Percentiles rank a stretch among this genome's conserved stretches.
These are phyloP conservation scores for Drosophila rubida DNA, from an alignment of 2,888 invertebrate species.

Conservation along the genomic window DNA sequence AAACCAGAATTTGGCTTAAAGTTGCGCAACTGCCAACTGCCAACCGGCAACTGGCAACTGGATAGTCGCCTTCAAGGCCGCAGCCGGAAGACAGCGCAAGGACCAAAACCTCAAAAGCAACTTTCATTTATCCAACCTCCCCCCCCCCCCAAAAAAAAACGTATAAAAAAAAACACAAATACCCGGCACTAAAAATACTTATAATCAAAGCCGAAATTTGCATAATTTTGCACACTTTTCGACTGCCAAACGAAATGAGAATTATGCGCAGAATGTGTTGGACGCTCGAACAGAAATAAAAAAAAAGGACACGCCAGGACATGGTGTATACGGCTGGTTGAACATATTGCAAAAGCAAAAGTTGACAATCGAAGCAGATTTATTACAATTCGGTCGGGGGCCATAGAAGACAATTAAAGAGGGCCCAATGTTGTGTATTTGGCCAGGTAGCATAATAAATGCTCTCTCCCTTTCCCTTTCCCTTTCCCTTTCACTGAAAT, in stretches of 20 bases:
- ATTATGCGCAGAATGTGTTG: slow-evolving; percentile 28
- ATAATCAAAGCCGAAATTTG: slow-evolving; percentile 66
- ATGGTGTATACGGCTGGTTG: background rate
- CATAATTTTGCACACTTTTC: slow-evolving; percentile 63
- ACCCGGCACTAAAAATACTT: slow-evolving; percentile 21
- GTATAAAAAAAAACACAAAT: slow-evolving; percentile 5
- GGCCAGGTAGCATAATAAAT: slow-evolving; percentile 27
- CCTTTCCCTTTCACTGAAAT: background rate
- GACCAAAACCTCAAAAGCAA: background rate
- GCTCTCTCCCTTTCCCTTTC: background rate
- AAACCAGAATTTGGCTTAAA: slow-evolving; percentile 42
- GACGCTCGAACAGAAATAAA: background rate
- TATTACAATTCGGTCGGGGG: slow-evolving; percentile 51
- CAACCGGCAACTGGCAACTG: background rate
- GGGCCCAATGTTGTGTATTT: slow-evolving; percentile 36
- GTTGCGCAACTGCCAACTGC: slow-evolving; percentile 9
- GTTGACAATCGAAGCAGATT: slow-evolving; percentile 58
- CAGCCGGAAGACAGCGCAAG: background rate
- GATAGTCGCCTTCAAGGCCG: background rate
- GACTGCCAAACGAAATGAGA: slow-evolving; percentile 27
- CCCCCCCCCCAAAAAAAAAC: background rate
- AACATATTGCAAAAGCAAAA: slow-evolving; percentile 10
- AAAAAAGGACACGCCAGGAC: slow-evolving; percentile 1
- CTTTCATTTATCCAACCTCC: slow-evolving; percentile 2
- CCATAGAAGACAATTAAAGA: slow-evolving; percentile 68